Percentiles rank a stretch among this genome's conserved stretches.
Evolutionary conservation across 2,797 vertebrate species (phyloP).

Genomic region (Sebastes flavidus): DNA sequence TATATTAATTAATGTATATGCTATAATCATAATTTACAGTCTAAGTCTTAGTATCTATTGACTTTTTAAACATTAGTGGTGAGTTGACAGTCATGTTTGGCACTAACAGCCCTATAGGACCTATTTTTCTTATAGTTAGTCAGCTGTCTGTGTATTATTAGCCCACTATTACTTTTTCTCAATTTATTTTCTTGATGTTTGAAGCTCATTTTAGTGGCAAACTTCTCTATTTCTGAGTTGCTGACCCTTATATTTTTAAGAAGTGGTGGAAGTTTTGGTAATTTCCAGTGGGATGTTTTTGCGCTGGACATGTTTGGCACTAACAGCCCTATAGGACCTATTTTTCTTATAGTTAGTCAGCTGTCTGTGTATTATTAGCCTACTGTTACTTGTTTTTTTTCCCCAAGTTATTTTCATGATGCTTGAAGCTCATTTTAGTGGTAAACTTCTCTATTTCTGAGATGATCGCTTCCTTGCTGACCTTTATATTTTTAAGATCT

Average conservation of each 20-base stretch:
- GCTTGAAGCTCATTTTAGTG: not conserved
- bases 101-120: not conserved
- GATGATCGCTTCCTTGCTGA: not conserved
- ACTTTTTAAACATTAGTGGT: no score
- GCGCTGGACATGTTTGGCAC: not conserved
- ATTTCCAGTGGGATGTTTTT: not conserved
- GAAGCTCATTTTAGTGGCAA: not conserved
- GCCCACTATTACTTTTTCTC: not conserved
- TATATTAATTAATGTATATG: no score
- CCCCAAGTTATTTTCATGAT: not conserved
- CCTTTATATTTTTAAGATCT: not conserved
- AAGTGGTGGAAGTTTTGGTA: conserved; percentile 8
- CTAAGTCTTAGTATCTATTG: not conserved
- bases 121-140: not conserved
- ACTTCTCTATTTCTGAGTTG: not conserved
- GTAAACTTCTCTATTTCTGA: not conserved
- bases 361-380: not conserved
- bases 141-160: not conserved
- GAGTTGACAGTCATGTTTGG: not conserved
- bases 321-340: not conserved
- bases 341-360: not conserved
- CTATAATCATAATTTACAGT: not conserved
- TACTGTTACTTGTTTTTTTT: not conserved
- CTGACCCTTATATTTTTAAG: not conserved
- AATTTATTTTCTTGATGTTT: not conserved